These are phyloP conservation scores for Sebastes oblongus DNA, from an alignment of 2,797 vertebrate genomes.

Conservation along the genomic window DNA sequence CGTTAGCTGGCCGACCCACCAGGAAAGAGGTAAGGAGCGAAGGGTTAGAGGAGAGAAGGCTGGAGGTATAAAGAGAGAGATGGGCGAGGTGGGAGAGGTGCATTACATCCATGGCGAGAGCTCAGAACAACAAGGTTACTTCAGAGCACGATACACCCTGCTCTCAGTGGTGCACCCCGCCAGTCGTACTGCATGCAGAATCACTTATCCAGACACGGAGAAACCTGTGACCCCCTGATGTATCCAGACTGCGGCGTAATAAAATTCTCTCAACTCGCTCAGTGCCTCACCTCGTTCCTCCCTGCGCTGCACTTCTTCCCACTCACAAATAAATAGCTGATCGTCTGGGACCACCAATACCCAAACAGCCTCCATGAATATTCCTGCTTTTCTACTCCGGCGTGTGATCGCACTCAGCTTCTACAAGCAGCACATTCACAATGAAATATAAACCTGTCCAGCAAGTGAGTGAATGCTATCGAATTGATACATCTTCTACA, in stretches of 20 bases:
- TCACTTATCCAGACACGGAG: conserved; percentile 61
- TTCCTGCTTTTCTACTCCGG: conserved; percentile 45
- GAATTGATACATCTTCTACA: conserved; percentile 35
- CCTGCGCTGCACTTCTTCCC: conserved; percentile 43
- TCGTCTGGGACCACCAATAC: conserved; percentile 31
- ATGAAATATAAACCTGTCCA: conserved; percentile 31
- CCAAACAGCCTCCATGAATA: conserved; percentile 56
- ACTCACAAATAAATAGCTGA: conserved; percentile 55
- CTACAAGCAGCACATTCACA: conserved; percentile 32
- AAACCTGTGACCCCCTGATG: conserved; percentile 54
- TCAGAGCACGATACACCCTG: conserved; percentile 50
- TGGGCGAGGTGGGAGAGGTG: conserved; percentile 35
- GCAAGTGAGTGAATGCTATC: conserved; percentile 1
- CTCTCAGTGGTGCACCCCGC: conserved; percentile 35
- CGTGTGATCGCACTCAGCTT: conserved; percentile 34
- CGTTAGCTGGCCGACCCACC: conserved; percentile 81
- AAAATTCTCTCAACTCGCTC: conserved; percentile 41
- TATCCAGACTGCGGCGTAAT: conserved; percentile 45
- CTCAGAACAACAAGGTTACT: conserved; percentile 65
- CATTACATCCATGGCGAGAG: conserved; percentile 52
- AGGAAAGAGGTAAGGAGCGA: conserved; percentile 60
- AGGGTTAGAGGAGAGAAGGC: conserved; percentile 56
- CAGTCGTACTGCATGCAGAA: conserved; percentile 59
- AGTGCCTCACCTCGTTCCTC: conserved; percentile 43
- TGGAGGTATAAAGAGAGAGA: conserved; percentile 52